A percentile compares a stretch with the other conserved stretches of the same genome.
phyloP scores from a whole-genome alignment of 2,797 vertebrate genomes.

The Poecilia velifera region DNA sequence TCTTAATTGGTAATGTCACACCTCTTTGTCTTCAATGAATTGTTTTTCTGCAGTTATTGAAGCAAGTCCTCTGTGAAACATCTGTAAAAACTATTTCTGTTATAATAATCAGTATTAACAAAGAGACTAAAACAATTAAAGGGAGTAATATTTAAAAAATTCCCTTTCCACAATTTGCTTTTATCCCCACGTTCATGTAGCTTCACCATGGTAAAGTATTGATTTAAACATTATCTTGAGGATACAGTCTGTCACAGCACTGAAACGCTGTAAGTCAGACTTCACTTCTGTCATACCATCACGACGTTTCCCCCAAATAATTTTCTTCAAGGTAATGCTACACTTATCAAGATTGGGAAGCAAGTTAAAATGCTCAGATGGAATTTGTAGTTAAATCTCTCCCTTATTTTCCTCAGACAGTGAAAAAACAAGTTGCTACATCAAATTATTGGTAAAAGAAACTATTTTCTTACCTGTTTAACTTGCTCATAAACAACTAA shows the following conservation, averaged over 20 bases:
- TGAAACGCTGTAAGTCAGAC: not conserved
- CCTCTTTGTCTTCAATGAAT: slow-evolving; percentile 17
- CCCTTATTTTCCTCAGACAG: not conserved
- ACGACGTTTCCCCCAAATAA: not conserved
- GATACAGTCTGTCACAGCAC: not conserved
- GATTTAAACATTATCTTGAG: not conserved
- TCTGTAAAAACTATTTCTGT: not conserved
- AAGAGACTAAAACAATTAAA: not conserved
- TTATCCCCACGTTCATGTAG: not conserved
- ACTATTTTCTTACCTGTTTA: not conserved
- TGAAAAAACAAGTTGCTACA: not conserved
- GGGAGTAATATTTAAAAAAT: not conserved
- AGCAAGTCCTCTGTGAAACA: slow-evolving; percentile 1
- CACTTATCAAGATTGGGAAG: not conserved
- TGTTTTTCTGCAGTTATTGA: not conserved
- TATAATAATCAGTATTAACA: not conserved
- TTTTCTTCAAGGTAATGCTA: not conserved
- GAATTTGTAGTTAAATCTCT: not conserved
- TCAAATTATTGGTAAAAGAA: not conserved
- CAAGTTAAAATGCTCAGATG: not conserved
- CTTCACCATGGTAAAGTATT: not conserved
- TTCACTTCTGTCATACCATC: not conserved
- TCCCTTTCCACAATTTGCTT: not conserved
- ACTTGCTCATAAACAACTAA: not conserved
- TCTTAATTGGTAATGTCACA: slow-evolving; percentile 90